A percentile compares a stretch with the other conserved stretches of the same genome.
Conservation (phyloP, 2,113 vertebrate genomes). For the Lycaon pictus region DNA sequence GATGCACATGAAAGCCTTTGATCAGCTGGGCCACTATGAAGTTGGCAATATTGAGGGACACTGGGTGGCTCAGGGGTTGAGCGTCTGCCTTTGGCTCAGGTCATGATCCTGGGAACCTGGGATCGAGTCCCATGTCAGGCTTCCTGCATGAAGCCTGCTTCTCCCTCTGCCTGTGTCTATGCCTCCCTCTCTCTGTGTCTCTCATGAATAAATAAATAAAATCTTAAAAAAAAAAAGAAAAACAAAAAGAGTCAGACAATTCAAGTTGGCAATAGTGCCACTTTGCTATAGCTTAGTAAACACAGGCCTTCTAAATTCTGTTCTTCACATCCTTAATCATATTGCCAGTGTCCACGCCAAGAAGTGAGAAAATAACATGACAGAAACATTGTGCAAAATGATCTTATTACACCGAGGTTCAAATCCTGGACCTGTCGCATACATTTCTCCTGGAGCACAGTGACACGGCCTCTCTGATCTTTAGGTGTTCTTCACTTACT, state of each 20-base stretch:
- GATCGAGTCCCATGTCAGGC: too few relatives aligned
- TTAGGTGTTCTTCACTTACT: not conserved
- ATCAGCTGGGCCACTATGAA: not conserved
- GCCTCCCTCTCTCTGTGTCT: too few relatives aligned
- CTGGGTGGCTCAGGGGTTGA: too few relatives aligned
- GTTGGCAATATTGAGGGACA: not conserved
- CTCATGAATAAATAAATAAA: too few relatives aligned
- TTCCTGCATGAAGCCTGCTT: too few relatives aligned
- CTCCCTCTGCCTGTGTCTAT: too few relatives aligned
- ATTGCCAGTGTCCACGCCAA: not conserved
- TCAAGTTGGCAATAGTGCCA: not conserved
- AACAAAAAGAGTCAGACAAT: too few relatives aligned
- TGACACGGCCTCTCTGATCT: accelerated
- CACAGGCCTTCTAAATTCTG: not conserved
- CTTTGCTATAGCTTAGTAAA: not conserved
- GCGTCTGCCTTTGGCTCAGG: too few relatives aligned
- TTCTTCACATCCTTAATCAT: not conserved
- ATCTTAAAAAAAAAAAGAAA: too few relatives aligned
- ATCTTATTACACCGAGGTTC: not conserved
- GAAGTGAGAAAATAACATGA: not conserved
- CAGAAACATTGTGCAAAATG: not conserved
- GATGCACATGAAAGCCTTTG: not conserved
- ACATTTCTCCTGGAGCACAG: not conserved
- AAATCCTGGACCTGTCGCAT: not conserved
- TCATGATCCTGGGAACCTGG: too few relatives aligned